Evolutionary conservation across 2,888 invertebrate genomes (phyloP).

Genomic region (Glyphotaelius pellucidus): DNA sequence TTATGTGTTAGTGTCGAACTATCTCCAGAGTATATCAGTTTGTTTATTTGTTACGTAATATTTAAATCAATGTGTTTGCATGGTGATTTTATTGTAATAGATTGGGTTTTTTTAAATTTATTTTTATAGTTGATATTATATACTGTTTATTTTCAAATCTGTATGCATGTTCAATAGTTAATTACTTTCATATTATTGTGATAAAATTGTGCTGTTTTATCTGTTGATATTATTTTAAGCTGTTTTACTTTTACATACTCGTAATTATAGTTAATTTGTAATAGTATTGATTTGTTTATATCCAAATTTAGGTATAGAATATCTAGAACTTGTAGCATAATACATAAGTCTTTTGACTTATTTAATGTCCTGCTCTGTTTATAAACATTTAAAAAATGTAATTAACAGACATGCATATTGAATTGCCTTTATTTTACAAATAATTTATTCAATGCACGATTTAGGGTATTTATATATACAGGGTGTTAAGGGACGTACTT

Average conservation of each 20-base stretch:
- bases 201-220: neutral
- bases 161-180: neutral
- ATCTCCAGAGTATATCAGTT: slow-evolving; percentile 35
- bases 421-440: too few relatives aligned
- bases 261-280: neutral
- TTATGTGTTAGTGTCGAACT: slow-evolving; percentile 9
- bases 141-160: neutral
- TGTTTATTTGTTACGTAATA: neutral
- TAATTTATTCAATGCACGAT: too few relatives aligned
- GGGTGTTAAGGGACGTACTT: too few relatives aligned
- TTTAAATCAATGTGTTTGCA: slow-evolving; percentile 2
- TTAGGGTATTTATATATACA: too few relatives aligned
- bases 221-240: too few relatives aligned
- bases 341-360: too few relatives aligned
- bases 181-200: neutral
- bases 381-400: too few relatives aligned
- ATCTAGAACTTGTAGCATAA: too few relatives aligned
- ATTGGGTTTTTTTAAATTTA: neutral
- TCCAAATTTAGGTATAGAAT: neutral
- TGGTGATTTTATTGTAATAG: neutral
- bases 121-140: neutral
- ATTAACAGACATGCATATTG: too few relatives aligned
- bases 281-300: neutral
- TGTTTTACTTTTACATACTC: neutral
- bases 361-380: too few relatives aligned